These are phyloP conservation scores for Coreoperca whiteheadi DNA, from an alignment of 2,113 vertebrate genomes.

Conservation along the genomic window DNA sequence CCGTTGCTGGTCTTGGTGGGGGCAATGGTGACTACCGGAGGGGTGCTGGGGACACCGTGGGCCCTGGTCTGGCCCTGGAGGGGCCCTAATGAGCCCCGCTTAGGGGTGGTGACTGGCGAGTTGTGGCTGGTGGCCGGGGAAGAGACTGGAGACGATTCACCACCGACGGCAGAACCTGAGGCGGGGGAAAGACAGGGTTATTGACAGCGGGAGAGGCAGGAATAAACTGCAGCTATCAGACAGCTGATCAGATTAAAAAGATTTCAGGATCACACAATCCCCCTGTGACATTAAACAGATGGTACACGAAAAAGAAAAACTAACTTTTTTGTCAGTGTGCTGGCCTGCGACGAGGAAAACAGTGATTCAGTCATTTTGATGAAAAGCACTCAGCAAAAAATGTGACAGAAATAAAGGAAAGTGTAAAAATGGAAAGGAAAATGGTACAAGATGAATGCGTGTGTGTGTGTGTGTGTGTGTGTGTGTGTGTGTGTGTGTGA, in stretches of 20 bases:
- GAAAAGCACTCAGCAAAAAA: conserved; percentile 23
- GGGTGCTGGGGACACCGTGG: conserved; percentile 89
- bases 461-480: conserved; percentile 11
- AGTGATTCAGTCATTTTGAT: conserved; percentile 50
- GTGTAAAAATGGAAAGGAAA: conserved; percentile 43
- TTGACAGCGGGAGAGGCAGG: conserved; percentile 1
- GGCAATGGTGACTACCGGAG: conserved; percentile 95
- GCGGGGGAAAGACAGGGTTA: not conserved
- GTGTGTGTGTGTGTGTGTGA: too few species aligned
- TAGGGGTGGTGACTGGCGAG: conserved; percentile 92
- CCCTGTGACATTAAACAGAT: conserved; percentile 31
- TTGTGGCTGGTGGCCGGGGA: conserved; percentile 95
- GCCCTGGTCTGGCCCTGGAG: conserved; percentile 88
- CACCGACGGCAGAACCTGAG: conserved; percentile 91
- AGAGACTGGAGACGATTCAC: conserved; percentile 93
- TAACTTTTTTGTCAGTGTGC: conserved; percentile 21
- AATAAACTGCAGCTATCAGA: conserved; percentile 31
- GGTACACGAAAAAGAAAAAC: conserved; percentile 2
- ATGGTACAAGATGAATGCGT: conserved; percentile 34
- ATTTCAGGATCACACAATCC: conserved; percentile 46
- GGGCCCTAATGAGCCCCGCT: conserved; percentile 90
- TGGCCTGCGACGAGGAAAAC: conserved; percentile 34
- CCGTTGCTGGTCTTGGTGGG: conserved; percentile 95
- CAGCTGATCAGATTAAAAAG: conserved; percentile 35
- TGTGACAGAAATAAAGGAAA: conserved; percentile 50